Conservation (phyloP, 2,888 invertebrate genomes). For the Drosophila subquinaria region DNA sequence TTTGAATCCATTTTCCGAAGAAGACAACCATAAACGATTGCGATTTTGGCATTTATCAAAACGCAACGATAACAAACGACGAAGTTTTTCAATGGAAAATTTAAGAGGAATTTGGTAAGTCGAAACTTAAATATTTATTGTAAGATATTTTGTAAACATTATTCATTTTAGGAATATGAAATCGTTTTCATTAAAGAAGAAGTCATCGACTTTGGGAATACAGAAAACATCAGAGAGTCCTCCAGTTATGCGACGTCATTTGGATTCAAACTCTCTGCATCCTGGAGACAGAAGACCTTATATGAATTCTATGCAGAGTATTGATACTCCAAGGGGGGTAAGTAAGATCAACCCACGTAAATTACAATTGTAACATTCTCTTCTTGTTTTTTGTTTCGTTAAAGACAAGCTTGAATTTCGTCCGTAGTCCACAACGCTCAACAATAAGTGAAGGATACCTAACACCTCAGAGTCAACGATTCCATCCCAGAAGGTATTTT, state of each 20-base stretch:
- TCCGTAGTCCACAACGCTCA: constrained; percentile 3
- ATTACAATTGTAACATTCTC: not conserved
- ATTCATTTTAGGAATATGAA: constrained; percentile 80
- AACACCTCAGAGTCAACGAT: constrained; percentile 87
- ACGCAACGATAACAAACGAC: constrained; percentile 79
- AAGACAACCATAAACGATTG: constrained; percentile 88
- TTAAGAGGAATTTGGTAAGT: constrained; percentile 89
- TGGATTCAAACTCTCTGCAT: constrained; percentile 25
- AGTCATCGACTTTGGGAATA: constrained; percentile 85
- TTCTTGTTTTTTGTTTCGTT: constrained; percentile 1
- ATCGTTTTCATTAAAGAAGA: constrained; percentile 84
- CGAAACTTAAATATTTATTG: not conserved
- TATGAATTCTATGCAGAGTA: constrained; percentile 83
- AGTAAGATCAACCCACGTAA: not conserved
- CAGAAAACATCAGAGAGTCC: constrained; percentile 86
- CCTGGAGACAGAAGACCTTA: constrained; percentile 49
- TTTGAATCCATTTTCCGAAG: constrained; percentile 91
- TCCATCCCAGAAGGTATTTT: constrained; percentile 59
- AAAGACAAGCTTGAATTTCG: constrained; percentile 71
- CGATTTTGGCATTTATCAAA: constrained; percentile 87
- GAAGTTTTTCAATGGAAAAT: constrained; percentile 88
- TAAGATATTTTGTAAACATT: not conserved
- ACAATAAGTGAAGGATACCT: constrained; percentile 84
- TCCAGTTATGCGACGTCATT: constrained; percentile 76
- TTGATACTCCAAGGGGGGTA: constrained; percentile 73